Evolutionary conservation across 2,888 invertebrate species (phyloP).

Genomic region (Andrena hattorfiana): DNA sequence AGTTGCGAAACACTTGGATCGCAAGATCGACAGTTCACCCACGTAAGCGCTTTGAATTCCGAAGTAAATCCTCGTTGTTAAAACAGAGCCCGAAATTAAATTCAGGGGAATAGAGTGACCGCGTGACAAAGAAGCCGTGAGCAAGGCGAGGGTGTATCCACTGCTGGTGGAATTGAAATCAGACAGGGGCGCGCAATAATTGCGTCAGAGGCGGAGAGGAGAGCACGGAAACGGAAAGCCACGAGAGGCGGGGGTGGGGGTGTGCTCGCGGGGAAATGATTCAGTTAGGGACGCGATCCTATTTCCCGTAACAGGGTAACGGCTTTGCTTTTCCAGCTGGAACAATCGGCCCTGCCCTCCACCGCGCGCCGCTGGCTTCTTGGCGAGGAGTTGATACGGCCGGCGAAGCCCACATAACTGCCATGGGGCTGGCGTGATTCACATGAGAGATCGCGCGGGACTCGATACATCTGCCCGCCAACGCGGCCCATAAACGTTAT

Average conservation of each 20-base stretch:
- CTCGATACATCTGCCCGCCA: slow-evolving; percentile 51
- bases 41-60: no score
- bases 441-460: slow-evolving; percentile 65
- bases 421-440: slow-evolving; percentile 63
- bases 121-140: background rate
- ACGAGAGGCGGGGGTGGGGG: slow-evolving; percentile 24
- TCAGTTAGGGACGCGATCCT: slow-evolving; percentile 61
- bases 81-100: no score
- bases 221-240: slow-evolving; percentile 12
- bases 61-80: no score
- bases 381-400: slow-evolving; percentile 51
- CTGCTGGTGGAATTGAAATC: background rate
- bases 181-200: slow-evolving; percentile 14
- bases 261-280: slow-evolving; percentile 51
- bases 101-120: no score
- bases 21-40: no score
- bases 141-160: background rate
- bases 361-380: slow-evolving; percentile 40
- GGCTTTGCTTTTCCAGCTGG: slow-evolving; percentile 67
- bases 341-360: slow-evolving; percentile 52
- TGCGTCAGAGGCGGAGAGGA: background rate
- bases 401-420: slow-evolving; percentile 60
- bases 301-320: slow-evolving; percentile 69
- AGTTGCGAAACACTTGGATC: no score
- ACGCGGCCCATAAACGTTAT: slow-evolving; percentile 48